Base-by-base conservation (phyloP, 2,113 vertebrate genomes). In the Rhinoptilus africanus region DNA sequence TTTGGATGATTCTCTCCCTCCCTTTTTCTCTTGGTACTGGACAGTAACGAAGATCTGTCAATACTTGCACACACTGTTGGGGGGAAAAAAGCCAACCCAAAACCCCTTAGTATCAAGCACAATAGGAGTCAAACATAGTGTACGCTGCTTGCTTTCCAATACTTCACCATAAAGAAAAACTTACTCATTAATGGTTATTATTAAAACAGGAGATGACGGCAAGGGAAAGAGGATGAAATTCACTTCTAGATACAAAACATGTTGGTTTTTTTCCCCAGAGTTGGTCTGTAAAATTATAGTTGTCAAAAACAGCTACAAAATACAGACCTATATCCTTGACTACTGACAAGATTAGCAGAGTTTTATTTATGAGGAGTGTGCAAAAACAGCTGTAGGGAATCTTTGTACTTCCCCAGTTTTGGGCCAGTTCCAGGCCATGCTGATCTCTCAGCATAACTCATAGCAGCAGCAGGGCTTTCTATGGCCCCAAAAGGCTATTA, bases 381-480 rank as follows among this genome's bases (percentile, higher is more conserved):
- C 93, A 93, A 89, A 92, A 92, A 48, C 28, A 69, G 53, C 72
- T 78, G 78, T 41, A 91, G 88, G 43, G 88, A 71, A 84, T 78
- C 50, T 86, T 68, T 80, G 28, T 85, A 75, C 32, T 59, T 85
- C 85, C 81, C 80, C 56, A 76, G 37, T 81, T 93, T 59, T 89
- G 89, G 87, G 86, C 83, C 80, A 89, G 80, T 76, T 96, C 45
- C 85, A 93, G 80, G 85, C 68, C 45, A 30, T 37, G 63, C 88
- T 78, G 85, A 78, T 94, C 62, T 92, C 69, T 96, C 93, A 96
- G 77, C 91, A 6, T 82, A 96, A 91, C 83, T 94, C 88, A 84
- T 71, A 97, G 92, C 92, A 97, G 94, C 87, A 95, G 85, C 78
- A 85, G 90, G 93, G 83, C 83, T 74, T 81, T 91, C 63, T 87